These are phyloP conservation scores for Ceramica pisi DNA, from an alignment of 2,888 invertebrate genomes.

Conservation along the genomic window DNA sequence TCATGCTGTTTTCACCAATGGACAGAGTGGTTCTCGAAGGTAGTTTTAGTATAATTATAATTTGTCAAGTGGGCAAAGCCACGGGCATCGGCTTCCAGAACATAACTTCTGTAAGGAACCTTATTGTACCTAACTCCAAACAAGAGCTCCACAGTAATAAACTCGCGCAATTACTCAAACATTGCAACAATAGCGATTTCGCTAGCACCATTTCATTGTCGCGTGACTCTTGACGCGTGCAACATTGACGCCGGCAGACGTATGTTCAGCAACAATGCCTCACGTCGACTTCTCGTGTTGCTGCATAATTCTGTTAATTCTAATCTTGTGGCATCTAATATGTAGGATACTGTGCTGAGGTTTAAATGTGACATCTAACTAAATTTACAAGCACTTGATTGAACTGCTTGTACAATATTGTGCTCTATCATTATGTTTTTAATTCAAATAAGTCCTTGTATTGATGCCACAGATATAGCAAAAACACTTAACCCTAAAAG, in stretches of 20 bases:
- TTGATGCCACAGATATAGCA: too few relatives aligned
- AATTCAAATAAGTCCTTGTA: too few relatives aligned
- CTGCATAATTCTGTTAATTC: conserved; percentile 48
- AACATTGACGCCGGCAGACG: conserved; percentile 52
- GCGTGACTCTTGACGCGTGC: conserved; percentile 62
- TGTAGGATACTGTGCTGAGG: too few relatives aligned
- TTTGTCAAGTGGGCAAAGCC: too few relatives aligned
- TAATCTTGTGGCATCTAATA: conserved; percentile 18
- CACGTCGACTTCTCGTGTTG: conserved; percentile 35
- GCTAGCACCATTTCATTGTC: conserved; percentile 58
- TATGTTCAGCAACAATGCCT: conserved; percentile 53
- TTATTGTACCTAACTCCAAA: conserved; percentile 12
- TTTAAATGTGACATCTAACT: neutral
- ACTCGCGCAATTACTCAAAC: conserved; percentile 60
- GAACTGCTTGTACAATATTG: too few relatives aligned
- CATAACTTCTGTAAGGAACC: neutral
- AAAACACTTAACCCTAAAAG: too few relatives aligned
- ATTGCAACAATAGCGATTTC: conserved; percentile 59
- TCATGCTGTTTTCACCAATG: too few relatives aligned
- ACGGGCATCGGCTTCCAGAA: too few relatives aligned
- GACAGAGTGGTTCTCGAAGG: too few relatives aligned
- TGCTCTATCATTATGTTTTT: too few relatives aligned
- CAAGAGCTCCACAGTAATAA: conserved; percentile 41
- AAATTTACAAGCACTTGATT: neutral
- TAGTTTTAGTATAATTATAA: too few relatives aligned